Percentiles rank a stretch among this genome's conserved stretches.
Conservation (phyloP, 2,797 vertebrate genomes). For the Apodemus agrarius region DNA sequence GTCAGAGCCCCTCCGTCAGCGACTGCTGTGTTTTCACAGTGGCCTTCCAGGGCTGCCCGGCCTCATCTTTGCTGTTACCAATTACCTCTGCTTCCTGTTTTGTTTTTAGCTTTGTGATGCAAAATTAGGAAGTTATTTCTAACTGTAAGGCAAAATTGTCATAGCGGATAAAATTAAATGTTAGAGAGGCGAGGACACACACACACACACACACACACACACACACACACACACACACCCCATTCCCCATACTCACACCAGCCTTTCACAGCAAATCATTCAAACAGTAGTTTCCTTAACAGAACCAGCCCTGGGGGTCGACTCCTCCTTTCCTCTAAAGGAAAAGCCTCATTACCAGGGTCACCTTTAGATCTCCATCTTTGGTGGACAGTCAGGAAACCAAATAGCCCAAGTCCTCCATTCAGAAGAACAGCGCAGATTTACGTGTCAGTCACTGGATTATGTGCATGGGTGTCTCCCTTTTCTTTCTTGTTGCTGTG, state of each 20-base stretch:
- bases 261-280: background rate
- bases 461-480: background rate
- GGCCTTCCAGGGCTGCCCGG: background rate
- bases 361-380: background rate
- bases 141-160: background rate
- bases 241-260: background rate
- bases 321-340: background rate
- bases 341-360: background rate
- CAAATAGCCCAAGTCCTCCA: background rate
- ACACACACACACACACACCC: background rate
- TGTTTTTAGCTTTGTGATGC: constrained; percentile 38
- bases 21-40: background rate
- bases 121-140: constrained; percentile 14
- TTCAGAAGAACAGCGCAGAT: background rate
- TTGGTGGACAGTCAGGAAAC: background rate
- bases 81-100: constrained; percentile 20
- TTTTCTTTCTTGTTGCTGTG: background rate
- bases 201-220: background rate
- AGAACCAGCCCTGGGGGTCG: background rate
- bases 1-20: background rate
- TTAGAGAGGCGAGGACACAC: background rate
- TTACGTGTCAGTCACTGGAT: background rate
- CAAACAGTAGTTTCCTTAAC: background rate
- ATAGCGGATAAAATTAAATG: constrained; percentile 1
- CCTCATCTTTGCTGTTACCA: background rate